Percentiles rank a stretch among this genome's conserved stretches.
These are phyloP conservation scores for Hemistola chrysoprasaria DNA, from an alignment of 2,888 invertebrate genomes.

Conservation along the genomic window DNA sequence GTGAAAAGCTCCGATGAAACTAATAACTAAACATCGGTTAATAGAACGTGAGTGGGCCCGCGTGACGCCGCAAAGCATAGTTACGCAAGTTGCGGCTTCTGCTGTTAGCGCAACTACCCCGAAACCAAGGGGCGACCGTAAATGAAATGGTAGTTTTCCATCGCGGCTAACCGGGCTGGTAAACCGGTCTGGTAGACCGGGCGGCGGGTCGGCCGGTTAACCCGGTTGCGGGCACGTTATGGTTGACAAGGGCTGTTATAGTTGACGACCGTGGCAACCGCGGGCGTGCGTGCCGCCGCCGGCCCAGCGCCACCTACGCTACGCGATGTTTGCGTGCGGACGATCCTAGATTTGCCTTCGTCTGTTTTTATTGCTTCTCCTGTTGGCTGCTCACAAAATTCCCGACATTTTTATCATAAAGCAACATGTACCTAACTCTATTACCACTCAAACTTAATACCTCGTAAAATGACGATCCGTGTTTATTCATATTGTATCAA, in stretches of 20 bases:
- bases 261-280: conserved; percentile 61
- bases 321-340: conserved; percentile 56
- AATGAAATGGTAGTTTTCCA: conserved; percentile 81
- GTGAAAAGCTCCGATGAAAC: conserved; percentile 32
- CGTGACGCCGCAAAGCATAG: conserved; percentile 65
- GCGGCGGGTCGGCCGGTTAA: conserved; percentile 46
- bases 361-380: conserved; percentile 11
- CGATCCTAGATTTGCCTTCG: conserved; percentile 10
- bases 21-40: conserved; percentile 44
- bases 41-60: conserved; percentile 51
- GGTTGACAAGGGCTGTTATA: conserved; percentile 78
- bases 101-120: conserved; percentile 70
- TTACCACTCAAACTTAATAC: no score
- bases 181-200: conserved; percentile 44
- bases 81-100: conserved; percentile 70
- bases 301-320: conserved; percentile 43
- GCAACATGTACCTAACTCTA: no score
- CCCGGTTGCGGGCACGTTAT: conserved; percentile 73
- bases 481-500: neutral
- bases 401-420: conserved; percentile 6
- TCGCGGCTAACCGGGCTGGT: conserved; percentile 57
- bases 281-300: conserved; percentile 45
- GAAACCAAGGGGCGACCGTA: conserved; percentile 74
- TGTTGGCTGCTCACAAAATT: conserved; percentile 18
- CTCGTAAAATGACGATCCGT: no score